Conservation (phyloP, 2,113 vertebrate species). For the Centropus unirufus region DNA sequence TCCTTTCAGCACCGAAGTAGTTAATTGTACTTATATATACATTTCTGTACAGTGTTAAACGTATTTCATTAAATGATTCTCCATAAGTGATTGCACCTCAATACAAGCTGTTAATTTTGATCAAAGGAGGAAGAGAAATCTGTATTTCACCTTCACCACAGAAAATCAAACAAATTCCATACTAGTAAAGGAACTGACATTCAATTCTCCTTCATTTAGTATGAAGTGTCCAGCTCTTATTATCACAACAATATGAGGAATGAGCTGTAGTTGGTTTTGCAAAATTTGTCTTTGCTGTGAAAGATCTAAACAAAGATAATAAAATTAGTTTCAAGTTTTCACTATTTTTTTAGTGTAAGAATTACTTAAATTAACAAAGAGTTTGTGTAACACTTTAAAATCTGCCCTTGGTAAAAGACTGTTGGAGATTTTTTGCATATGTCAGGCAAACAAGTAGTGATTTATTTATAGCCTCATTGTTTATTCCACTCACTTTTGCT, state of each 20-base stretch:
- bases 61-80: neutral
- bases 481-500: neutral
- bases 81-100: rapidly evolving
- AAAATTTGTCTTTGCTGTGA: neutral
- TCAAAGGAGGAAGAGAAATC: neutral
- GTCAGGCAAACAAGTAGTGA: neutral
- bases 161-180: neutral
- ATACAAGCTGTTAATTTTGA: neutral
- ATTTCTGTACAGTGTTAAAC: neutral
- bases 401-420: rapidly evolving
- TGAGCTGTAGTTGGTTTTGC: neutral
- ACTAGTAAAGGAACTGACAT: neutral
- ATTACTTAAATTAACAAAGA: neutral
- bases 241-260: neutral
- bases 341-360: neutral
- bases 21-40: rapidly evolving
- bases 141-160: neutral
- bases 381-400: neutral
- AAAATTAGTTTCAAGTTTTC: neutral
- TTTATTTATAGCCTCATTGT: neutral
- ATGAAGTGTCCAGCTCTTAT: neutral
- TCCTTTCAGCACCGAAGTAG: neutral
- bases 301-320: neutral
- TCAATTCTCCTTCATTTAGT: neutral
- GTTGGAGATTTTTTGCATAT: rapidly evolving